A percentile compares a stretch with the other conserved stretches of the same genome.
Evolutionary conservation across 2,113 vertebrate genomes (phyloP).

Genomic region (Neolamprologus hecqui): DNA sequence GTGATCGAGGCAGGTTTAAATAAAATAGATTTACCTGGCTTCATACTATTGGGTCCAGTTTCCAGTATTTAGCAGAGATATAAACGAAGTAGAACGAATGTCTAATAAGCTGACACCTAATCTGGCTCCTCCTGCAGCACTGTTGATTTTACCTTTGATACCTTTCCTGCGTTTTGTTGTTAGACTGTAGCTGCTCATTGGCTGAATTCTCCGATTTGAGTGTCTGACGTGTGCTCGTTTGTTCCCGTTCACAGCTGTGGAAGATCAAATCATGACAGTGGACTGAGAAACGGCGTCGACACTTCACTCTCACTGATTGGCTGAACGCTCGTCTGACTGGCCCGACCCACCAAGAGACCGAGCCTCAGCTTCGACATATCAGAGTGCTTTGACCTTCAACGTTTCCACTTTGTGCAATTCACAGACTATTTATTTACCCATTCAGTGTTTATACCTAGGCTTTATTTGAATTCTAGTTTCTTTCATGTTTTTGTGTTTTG

Average conservation of each 20-base stretch:
- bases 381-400: slow-evolving; percentile 74
- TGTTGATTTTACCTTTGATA: not conserved
- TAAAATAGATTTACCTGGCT: fast-evolving
- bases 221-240: not conserved
- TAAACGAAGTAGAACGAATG: not conserved
- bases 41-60: not conserved
- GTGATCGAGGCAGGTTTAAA: not conserved
- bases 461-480: slow-evolving; percentile 69
- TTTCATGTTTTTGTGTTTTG: slow-evolving; percentile 59
- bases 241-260: slow-evolving; percentile 81
- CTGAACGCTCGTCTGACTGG: slow-evolving; percentile 4
- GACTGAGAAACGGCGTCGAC: not conserved
- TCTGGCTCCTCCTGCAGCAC: not conserved
- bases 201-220: not conserved
- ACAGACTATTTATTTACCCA: slow-evolving; percentile 90
- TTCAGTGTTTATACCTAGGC: slow-evolving; percentile 72
- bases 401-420: slow-evolving; percentile 86
- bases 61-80: not conserved
- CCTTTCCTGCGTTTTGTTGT: not conserved
- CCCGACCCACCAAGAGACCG: slow-evolving; percentile 15
- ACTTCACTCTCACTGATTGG: slow-evolving; percentile 5
- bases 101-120: not conserved
- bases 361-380: slow-evolving; percentile 50
- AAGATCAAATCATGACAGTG: slow-evolving; percentile 96
- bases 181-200: not conserved